phyloP scores from a whole-genome alignment of 2,113 vertebrate species.

The Diadophis punctatus region DNA sequence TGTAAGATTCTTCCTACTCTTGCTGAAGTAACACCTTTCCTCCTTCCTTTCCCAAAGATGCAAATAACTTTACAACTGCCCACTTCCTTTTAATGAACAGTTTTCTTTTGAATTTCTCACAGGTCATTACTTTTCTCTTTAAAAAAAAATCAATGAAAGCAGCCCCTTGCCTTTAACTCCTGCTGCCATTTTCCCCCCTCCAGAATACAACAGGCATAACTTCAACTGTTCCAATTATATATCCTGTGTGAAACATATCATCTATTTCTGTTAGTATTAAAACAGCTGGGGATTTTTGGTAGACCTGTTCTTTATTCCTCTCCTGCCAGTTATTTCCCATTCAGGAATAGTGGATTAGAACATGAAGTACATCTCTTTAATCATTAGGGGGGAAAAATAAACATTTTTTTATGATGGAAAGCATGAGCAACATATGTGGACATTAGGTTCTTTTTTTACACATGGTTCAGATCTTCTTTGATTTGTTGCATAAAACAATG shows the following conservation, averaged over 20 bases:
- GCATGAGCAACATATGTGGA: conserved; percentile 25
- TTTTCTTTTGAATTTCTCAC: conserved; percentile 60
- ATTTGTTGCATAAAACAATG: conserved; percentile 17
- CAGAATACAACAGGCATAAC: conserved; percentile 22
- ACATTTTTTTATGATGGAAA: conserved; percentile 26
- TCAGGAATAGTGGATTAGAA: conserved; percentile 23
- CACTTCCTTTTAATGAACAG: conserved; percentile 60
- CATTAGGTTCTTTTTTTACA: conserved; percentile 28
- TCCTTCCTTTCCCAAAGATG: conserved; percentile 52
- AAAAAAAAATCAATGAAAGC: conserved; percentile 32
- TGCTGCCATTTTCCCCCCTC: conserved; percentile 10
- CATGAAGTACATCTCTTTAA: conserved; percentile 26
- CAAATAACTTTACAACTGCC: conserved; percentile 55
- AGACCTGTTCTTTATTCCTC: conserved; percentile 1
- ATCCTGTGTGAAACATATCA: conserved; percentile 31
- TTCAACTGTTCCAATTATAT: conserved; percentile 20
- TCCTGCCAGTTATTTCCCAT: conserved; percentile 30
- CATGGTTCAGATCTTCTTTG: conserved; percentile 23
- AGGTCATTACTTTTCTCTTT: conserved; percentile 53
- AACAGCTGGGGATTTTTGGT: conserved; percentile 19
- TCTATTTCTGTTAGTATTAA: conserved; percentile 42
- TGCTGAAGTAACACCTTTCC: conserved; percentile 61
- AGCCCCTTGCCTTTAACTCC: conserved; percentile 22
- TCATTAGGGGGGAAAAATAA: conserved; percentile 8
- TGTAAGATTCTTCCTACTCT: conserved; percentile 33